These are phyloP conservation scores for Netelia melanura DNA, from an alignment of 2,888 invertebrate species.

Conservation along the genomic window DNA sequence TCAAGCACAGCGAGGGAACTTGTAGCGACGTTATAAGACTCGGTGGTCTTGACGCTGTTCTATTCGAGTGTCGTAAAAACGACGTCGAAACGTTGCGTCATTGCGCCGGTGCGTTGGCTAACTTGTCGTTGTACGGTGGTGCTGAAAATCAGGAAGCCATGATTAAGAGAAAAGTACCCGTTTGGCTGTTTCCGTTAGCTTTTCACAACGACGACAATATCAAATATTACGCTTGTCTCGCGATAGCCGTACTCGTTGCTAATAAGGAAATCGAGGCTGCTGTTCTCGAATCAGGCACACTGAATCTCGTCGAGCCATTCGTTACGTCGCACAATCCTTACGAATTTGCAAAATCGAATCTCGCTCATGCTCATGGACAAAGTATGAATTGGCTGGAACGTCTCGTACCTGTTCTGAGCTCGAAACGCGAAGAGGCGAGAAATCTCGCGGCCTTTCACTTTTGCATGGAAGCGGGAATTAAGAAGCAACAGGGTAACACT, in stretches of 20 bases:
- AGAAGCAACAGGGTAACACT: slow-evolving; percentile 96
- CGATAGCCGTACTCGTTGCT: slow-evolving; percentile 97
- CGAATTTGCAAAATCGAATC: slow-evolving; percentile 96
- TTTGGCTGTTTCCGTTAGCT: slow-evolving; percentile 99
- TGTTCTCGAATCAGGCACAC: slow-evolving; percentile 97
- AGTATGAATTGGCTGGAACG: slow-evolving; percentile 97
- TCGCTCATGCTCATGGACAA: slow-evolving; percentile 97
- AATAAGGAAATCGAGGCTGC: slow-evolving; percentile 99
- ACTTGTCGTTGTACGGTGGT: slow-evolving; percentile 97
- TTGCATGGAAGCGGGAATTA: slow-evolving; percentile 99
- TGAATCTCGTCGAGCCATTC: slow-evolving; percentile 98
- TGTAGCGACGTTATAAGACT: slow-evolving; percentile 96
- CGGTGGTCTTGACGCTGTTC: slow-evolving; percentile 97
- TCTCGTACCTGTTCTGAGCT: slow-evolving; percentile 96
- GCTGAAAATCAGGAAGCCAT: slow-evolving; percentile 98
- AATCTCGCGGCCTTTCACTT: slow-evolving; percentile 99
- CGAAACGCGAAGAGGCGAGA: slow-evolving; percentile 97
- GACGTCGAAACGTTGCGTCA: slow-evolving; percentile 97
- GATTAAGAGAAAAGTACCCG: slow-evolving; percentile 96
- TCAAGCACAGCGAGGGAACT: slow-evolving; percentile 98
- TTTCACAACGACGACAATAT: slow-evolving; percentile 98
- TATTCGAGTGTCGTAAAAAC: slow-evolving; percentile 97
- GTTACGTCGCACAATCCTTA: slow-evolving; percentile 97
- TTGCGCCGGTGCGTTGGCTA: slow-evolving; percentile 98
- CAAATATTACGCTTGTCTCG: slow-evolving; percentile 99